phyloP scores from a whole-genome alignment of 2,888 invertebrate genomes.

The Hymenopus coronatus region DNA sequence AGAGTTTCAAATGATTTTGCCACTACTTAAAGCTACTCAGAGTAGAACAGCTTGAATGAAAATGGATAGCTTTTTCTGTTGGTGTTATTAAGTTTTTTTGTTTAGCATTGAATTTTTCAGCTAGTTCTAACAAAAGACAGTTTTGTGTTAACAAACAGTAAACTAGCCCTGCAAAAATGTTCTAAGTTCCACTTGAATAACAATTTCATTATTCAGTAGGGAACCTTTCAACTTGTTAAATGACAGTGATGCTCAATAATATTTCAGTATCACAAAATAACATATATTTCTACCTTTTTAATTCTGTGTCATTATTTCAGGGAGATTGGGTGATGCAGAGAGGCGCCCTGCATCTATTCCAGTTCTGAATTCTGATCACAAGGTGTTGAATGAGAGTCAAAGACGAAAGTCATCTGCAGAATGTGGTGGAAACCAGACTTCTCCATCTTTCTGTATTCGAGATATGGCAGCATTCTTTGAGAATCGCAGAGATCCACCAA shows the following conservation, averaged over 20 bases:
- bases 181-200: no score
- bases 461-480: conserved; percentile 83
- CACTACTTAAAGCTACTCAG: no score
- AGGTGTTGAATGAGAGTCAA: conserved; percentile 40
- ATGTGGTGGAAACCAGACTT: conserved; percentile 38
- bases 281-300: not conserved
- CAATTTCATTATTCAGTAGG: no score
- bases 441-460: conserved; percentile 71
- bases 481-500: conserved; percentile 18
- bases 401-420: conserved; percentile 29
- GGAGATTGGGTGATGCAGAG: conserved; percentile 1
- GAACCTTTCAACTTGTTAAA: no score
- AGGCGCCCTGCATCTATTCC: conserved; percentile 37
- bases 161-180: no score
- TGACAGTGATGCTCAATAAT: not conserved
- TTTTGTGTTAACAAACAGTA: no score
- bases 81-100: no score
- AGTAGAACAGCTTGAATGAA: no score
- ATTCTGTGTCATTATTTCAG: not conserved
- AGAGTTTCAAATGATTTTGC: no score
- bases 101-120: no score
- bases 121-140: no score
- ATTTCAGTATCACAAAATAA: not conserved
- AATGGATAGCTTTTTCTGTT: no score
- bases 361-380: not conserved